Base-by-base conservation (phyloP, 2,113 vertebrate species). In the Menidia beryllina region DNA sequence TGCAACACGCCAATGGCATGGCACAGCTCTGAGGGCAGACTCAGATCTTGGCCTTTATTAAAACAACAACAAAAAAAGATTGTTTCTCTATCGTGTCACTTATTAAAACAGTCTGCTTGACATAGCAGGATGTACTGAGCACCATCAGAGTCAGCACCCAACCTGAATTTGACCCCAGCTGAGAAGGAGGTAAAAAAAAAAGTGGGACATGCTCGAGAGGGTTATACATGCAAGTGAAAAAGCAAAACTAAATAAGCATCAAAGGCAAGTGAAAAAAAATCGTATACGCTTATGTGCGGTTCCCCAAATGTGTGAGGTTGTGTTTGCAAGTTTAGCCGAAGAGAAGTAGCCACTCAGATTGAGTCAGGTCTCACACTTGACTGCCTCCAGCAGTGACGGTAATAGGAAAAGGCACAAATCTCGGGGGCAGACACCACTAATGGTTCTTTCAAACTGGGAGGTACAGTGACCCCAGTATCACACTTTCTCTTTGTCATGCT, bases 361-460 rank as follows among this genome's bases (percentile, higher is more conserved):
- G 82, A 78, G 70, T 45, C 55, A 21, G 72, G 80, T 43, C 71
- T 83, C 81, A 19, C 73, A 1, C 75, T 81, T 9, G 75, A 34
- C 51, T 84, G 86, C 11, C 15, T 83, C 77, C 55, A 24, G 76
- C 84, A 75, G 89, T 94, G 95, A 95, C 0, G 47, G 74, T 96
- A 94, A 97, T 94, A 5, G 41, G 88, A 91, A 77, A 0, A 26
- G 93, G 88, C 95, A 96, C 93, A 89, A 93, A 91, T 95, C 93
- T 94, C 80, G 0, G 17, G 84, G 17, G 84, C 93, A 95, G 92
- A 92, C 93, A 81, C 67, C 25, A 64, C 89, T 97, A 92, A 92
- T 90, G 89, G 63, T 75, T 55, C 47, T 53, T 48, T 86, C 83
- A 80, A 84, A 87, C 86, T 81, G 87, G 81, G 69, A 85, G 64